Percentiles rank a stretch among this genome's conserved stretches.
Evolutionary conservation across 1,140 invertebrate species (phyloP).

Genomic region (Pogonomyrmex barbatus): DNA sequence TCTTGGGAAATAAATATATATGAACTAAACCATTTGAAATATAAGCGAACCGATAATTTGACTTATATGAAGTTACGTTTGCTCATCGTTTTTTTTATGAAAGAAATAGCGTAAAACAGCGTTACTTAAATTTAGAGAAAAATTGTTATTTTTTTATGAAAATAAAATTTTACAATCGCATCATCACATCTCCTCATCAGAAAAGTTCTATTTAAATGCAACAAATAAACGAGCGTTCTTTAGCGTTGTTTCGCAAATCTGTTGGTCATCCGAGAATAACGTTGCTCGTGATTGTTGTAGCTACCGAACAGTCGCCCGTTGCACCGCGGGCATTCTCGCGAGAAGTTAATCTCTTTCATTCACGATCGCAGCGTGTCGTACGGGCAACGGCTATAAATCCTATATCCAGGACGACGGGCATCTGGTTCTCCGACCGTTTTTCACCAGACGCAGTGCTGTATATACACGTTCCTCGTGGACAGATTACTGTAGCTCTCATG

Average conservation of each 20-base stretch:
- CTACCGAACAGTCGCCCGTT: constrained; percentile 52
- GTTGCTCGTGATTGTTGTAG: constrained; percentile 30
- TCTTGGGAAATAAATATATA: background rate
- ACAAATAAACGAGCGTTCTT: constrained; percentile 6
- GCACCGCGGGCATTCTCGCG: constrained; percentile 49
- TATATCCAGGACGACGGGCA: constrained; percentile 71
- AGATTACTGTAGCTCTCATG: constrained; percentile 72
- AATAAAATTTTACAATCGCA: background rate
- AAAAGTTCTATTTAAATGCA: background rate
- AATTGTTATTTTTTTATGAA: background rate
- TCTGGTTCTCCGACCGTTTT: constrained; percentile 72
- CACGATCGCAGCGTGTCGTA: constrained; percentile 68
- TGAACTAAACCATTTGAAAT: background rate
- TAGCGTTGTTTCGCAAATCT: constrained; percentile 12
- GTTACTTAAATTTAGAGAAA: background rate
- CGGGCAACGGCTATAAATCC: constrained; percentile 67
- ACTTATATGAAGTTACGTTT: background rate
- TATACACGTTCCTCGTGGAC: constrained; percentile 67
- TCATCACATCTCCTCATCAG: background rate
- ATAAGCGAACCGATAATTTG: background rate
- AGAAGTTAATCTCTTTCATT: constrained; percentile 70
- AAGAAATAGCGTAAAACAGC: background rate
- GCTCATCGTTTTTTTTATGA: background rate
- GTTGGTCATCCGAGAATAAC: constrained; percentile 39
- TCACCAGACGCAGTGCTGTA: constrained; percentile 64